Conservation (phyloP, 1,140 invertebrate genomes). For the Cephus cinctus region DNA sequence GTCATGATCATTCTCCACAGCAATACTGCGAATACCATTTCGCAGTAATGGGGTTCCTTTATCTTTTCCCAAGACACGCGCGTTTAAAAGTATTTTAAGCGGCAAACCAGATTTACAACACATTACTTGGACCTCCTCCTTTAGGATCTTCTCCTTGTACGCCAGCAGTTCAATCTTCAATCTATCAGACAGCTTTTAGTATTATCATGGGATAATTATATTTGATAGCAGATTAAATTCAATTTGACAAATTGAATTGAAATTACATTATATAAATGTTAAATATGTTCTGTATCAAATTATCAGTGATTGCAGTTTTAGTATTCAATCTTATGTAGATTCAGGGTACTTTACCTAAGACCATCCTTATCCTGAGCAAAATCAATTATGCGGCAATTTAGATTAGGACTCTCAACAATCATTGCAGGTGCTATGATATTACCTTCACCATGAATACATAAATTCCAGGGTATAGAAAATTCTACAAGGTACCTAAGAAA, state of each 20-base stretch:
- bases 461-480: conserved; percentile 42
- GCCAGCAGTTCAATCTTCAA: conserved; percentile 56
- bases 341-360: conserved; percentile 34
- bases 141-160: conserved; percentile 56
- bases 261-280: too few relatives aligned
- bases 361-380: conserved; percentile 35
- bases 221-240: too few relatives aligned
- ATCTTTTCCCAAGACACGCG: conserved; percentile 54
- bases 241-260: too few relatives aligned
- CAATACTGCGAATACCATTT: conserved; percentile 57
- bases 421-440: conserved; percentile 23
- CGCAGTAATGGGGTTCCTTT: conserved; percentile 58
- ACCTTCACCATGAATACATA: conserved; percentile 27
- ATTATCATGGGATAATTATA: too few relatives aligned
- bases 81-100: conserved; percentile 50
- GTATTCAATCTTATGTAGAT: too few relatives aligned
- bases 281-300: too few relatives aligned
- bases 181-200: conserved; percentile 36
- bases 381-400: conserved; percentile 34
- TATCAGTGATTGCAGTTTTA: too few relatives aligned
- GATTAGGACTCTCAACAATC: conserved; percentile 22
- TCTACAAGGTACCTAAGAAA: conserved; percentile 38
- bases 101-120: conserved; percentile 37
- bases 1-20: conserved; percentile 45
- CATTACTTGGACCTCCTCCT: conserved; percentile 45